Base-by-base conservation (phyloP, 2,113 vertebrate species). In the Myrmophylax atrothorax region DNA sequence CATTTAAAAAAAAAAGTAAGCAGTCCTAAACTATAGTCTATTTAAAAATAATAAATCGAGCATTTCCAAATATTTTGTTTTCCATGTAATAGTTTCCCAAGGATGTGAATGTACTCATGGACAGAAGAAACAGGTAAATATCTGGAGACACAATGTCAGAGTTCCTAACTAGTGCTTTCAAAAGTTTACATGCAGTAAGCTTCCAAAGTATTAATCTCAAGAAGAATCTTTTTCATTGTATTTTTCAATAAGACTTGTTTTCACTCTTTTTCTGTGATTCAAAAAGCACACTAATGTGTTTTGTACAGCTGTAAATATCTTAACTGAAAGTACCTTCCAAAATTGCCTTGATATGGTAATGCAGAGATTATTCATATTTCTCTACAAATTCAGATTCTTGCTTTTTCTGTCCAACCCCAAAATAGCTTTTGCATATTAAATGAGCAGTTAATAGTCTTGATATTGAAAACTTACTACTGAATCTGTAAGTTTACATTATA, bases 231-330 rank as follows among this genome's bases (percentile, higher is more conserved):
- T 64, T 73, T 76, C 44, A 88, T 42, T 83, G 76, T 75, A 66
- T 80, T 89, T 92, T 86, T 79, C 63, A 95, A 79, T 72, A 95
- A 66, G 42, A 79, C 40, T 49, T 52, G 50, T 50, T 94, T 73
- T 67, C 82, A 91, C 29, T 49, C 49, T 68, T 89, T 56, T 77
- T 46, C 74, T 47, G 62, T 2, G 15, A 89, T 46, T 87, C 33
- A 73, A 87, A 79, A 76, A 85, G 58, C 46, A 77, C n/a, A 38
- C 35, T 33, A 20, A 35, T 44, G 28, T 16, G 14, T 69, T 82
- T 53, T 66, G 60, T 73, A 68, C 22, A 89, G 83, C 33, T 94
- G 47, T 82, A 93, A 79, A 85, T 58, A 93, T 60, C 26, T 73
- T 52, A 58, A 84, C 52, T 78, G 69, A 79, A 60, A 73, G 22